phyloP scores from a whole-genome alignment of 1,140 invertebrate species.

The Drosophila lowei region DNA sequence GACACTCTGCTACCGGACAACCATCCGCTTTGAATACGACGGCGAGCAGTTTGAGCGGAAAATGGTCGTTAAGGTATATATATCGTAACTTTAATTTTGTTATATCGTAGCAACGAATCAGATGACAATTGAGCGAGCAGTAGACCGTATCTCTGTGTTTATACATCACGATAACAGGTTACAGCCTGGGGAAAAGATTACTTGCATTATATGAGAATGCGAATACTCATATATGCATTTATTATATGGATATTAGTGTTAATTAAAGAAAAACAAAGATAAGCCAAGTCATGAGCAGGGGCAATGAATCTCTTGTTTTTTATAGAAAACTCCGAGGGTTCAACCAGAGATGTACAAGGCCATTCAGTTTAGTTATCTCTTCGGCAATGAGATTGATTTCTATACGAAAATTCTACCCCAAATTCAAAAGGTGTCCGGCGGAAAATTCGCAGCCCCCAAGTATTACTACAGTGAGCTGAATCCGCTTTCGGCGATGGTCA shows the following conservation, averaged over 20 bases:
- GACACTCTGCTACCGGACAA: constrained; percentile 62
- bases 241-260: too few relatives aligned
- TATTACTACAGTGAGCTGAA: constrained; percentile 69
- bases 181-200: too few relatives aligned
- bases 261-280: too few relatives aligned
- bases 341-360: constrained; percentile 40
- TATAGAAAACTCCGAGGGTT: constrained; percentile 70
- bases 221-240: too few relatives aligned
- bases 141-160: too few relatives aligned
- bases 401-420: constrained; percentile 66
- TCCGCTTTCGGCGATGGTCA: constrained; percentile 32
- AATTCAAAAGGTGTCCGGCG: constrained; percentile 34
- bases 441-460: constrained; percentile 51
- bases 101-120: not conserved
- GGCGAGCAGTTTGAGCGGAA: constrained; percentile 21
- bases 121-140: too few relatives aligned
- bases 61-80: constrained; percentile 68
- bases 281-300: too few relatives aligned
- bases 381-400: constrained; percentile 68
- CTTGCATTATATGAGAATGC: too few relatives aligned
- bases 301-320: not conserved
- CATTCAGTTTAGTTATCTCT: constrained; percentile 58
- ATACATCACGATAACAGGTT: too few relatives aligned
- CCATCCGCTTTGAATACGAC: constrained; percentile 47
- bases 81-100: not conserved